Evolutionary conservation across 2,888 invertebrate genomes (phyloP).

Genomic region (Pollenia labialis): DNA sequence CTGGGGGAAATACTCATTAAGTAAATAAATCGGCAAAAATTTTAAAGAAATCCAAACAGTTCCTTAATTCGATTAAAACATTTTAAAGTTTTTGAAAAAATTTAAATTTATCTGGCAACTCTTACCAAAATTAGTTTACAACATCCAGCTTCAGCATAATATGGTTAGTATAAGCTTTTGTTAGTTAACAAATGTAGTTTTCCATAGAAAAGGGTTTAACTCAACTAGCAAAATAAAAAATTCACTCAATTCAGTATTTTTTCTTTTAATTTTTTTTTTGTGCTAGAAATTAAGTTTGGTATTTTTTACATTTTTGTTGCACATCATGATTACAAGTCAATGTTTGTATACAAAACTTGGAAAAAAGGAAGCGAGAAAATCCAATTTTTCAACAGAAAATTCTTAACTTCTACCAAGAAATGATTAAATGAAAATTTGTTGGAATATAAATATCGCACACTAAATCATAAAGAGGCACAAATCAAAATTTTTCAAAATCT

Average conservation of each 20-base stretch:
- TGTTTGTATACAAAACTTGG: constrained; percentile 30
- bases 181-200: constrained; percentile 51
- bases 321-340: constrained; percentile 27
- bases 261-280: not conserved
- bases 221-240: constrained; percentile 2
- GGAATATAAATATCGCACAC: not conserved
- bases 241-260: not conserved
- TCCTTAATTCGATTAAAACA: too few relatives aligned
- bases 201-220: constrained; percentile 10
- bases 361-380: constrained; percentile 18
- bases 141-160: constrained; percentile 18
- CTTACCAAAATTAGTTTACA: constrained; percentile 16
- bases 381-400: constrained; percentile 2
- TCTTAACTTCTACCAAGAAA: constrained; percentile 21
- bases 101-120: not conserved
- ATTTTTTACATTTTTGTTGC: constrained; percentile 12
- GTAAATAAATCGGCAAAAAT: too few relatives aligned
- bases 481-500: too few relatives aligned
- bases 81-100: too few relatives aligned
- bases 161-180: constrained; percentile 28
- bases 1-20: too few relatives aligned
- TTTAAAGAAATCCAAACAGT: too few relatives aligned
- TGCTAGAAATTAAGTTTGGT: constrained; percentile 16
- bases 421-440: constrained; percentile 27
- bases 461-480: not conserved